Evolutionary conservation across 2,888 invertebrate species (phyloP).

Genomic region (Sepiola atlantica): DNA sequence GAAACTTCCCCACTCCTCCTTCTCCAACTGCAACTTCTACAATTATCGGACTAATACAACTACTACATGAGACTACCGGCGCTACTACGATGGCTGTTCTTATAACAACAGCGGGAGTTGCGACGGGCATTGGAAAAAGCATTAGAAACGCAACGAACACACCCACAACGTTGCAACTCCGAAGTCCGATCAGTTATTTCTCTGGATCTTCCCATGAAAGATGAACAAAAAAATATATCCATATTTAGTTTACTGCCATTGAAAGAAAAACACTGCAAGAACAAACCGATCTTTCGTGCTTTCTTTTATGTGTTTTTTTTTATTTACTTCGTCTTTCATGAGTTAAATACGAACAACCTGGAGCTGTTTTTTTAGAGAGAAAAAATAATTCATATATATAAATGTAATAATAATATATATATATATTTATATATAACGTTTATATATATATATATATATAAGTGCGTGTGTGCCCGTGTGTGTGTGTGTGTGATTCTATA

Average conservation of each 20-base stretch:
- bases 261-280: background rate
- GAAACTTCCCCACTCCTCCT: background rate
- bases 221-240: background rate
- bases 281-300: background rate
- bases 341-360: background rate
- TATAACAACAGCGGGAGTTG: background rate
- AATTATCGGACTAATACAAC: background rate
- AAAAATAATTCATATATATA: no score
- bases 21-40: background rate
- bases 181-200: background rate
- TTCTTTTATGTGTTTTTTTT: background rate
- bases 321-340: background rate
- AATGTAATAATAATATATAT: no score
- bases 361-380: background rate
- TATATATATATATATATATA: background rate
- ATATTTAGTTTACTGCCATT: background rate
- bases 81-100: background rate
- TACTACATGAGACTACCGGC: background rate
- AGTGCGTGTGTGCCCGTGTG: background rate
- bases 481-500: background rate
- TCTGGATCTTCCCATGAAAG: background rate
- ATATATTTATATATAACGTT: background rate
- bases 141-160: slow-evolving; percentile 15
- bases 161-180: background rate
- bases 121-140: slow-evolving; percentile 6